Conservation (phyloP, 2,888 invertebrate genomes). For the Drosophila lutescens region DNA sequence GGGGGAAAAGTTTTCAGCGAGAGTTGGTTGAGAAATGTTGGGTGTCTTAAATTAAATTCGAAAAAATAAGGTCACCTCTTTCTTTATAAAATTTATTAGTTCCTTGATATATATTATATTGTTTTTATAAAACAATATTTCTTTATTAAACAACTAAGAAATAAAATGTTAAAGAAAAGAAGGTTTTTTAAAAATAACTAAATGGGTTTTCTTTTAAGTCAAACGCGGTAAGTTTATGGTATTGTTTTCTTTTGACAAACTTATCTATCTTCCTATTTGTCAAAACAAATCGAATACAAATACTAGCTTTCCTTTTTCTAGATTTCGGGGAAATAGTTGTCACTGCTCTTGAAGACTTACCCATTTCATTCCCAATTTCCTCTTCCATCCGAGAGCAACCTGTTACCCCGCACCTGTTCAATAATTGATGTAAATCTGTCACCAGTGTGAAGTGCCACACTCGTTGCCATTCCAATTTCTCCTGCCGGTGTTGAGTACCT, state of each 20-base stretch:
- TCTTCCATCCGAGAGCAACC: slow-evolving; percentile 40
- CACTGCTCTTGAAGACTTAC: neutral
- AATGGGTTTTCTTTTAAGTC: no score
- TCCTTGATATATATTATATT: neutral
- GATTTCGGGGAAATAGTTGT: neutral
- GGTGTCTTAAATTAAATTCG: neutral
- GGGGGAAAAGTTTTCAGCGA: slow-evolving; percentile 5
- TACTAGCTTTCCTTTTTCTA: neutral
- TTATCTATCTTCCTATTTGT: neutral
- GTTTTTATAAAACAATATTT: no score
- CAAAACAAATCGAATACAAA: neutral
- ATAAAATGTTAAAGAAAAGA: no score
- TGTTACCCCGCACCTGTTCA: slow-evolving; percentile 59
- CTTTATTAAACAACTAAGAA: neutral
- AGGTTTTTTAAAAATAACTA: neutral
- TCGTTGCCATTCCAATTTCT: slow-evolving; percentile 39
- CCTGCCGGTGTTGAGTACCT: slow-evolving; percentile 50
- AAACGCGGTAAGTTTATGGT: neutral
- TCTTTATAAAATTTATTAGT: neutral
- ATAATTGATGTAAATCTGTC: slow-evolving; percentile 77
- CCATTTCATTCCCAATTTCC: neutral
- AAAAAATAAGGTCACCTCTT: no score
- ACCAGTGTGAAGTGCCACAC: slow-evolving; percentile 66
- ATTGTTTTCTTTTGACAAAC: neutral
- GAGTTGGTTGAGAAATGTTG: neutral